Evolutionary conservation across 2,113 vertebrate genomes (phyloP).

Genomic region (Grammomys dolichurus): DNA sequence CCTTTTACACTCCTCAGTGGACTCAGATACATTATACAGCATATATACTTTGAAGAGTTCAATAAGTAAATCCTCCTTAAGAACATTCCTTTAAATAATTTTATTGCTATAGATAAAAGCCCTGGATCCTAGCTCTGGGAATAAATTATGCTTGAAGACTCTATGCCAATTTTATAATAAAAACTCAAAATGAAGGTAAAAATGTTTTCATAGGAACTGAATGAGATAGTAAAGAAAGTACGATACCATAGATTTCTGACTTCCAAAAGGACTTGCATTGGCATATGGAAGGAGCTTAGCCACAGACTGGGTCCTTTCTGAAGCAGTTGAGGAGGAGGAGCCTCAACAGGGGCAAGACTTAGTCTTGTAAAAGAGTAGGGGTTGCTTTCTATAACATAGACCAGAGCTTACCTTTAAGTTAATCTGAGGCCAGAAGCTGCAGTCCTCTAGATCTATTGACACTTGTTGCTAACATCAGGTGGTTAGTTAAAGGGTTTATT

Average conservation of each 20-base stretch:
- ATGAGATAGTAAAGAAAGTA: slow-evolving; percentile 41
- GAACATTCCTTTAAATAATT: background rate
- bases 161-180: slow-evolving; percentile 46
- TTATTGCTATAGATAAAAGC: background rate
- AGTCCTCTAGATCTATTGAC: too few relatives aligned
- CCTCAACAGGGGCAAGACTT: too few relatives aligned
- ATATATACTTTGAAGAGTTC: background rate
- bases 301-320: too few relatives aligned
- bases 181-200: slow-evolving; percentile 34
- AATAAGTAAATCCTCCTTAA: background rate
- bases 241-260: background rate
- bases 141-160: slow-evolving; percentile 56
- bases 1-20: background rate
- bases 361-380: too few relatives aligned
- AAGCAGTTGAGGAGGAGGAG: too few relatives aligned
- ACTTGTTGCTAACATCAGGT: too few relatives aligned
- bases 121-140: background rate
- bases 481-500: too few relatives aligned
- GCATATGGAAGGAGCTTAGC: background rate
- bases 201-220: slow-evolving; percentile 38
- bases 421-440: too few relatives aligned
- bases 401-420: too few relatives aligned
- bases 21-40: background rate
- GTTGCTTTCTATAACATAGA: too few relatives aligned
- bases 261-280: background rate